Evolutionary conservation across 2,888 invertebrate genomes (phyloP), one percentile per base, ranked within the genome.

Genomic region (Neuroscelio doddi): DNA sequence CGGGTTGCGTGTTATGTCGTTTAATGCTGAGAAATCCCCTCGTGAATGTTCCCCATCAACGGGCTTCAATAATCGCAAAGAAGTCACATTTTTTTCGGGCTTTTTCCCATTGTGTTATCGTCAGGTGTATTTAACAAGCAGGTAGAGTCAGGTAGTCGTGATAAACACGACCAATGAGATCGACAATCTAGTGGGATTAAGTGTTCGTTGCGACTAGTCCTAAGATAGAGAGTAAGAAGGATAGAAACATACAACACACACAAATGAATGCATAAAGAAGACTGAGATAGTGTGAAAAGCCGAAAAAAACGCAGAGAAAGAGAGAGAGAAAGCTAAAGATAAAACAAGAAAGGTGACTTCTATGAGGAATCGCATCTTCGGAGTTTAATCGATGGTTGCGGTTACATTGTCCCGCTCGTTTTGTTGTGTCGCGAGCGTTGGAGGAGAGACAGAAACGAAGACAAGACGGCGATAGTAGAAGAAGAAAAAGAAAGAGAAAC

Each of bases 381-480:
- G 30, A 30, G n/a, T 9, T 30, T 30, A 30, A 30, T 30, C 30
- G 30, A 55, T 36, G 51, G 51, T 32, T 34, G 41, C 45, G 44
- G 47, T 56, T 46, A 58, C 69, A 69, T 76, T 74, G 74, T 74
- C 68, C 71, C 69, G 71, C 70, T 73, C 70, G 73, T 77, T 77
- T 75, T 73, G 72, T 76, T 77, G 75, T 71, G 68, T 74, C 70
- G 68, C 65, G 68, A 52, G 61, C 57, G 62, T 52, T 15, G 42
- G 17, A 45, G 44, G 39, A 29, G 21, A 57, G 32, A 41, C 7
- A 38, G 17, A 46, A 46, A 27, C 27, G 38, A 14, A 42, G 14
- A 49, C 14, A n/a, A 24, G n/a, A 15, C 14, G 15, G 12, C 16
- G 17, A 32, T 10, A 10, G 3, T 29, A 45, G 30, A 36, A 26